Percentiles rank a stretch among this genome's conserved stretches.
These are phyloP conservation scores for Proteles cristata DNA, from an alignment of 2,113 vertebrate genomes.

Conservation along the genomic window DNA sequence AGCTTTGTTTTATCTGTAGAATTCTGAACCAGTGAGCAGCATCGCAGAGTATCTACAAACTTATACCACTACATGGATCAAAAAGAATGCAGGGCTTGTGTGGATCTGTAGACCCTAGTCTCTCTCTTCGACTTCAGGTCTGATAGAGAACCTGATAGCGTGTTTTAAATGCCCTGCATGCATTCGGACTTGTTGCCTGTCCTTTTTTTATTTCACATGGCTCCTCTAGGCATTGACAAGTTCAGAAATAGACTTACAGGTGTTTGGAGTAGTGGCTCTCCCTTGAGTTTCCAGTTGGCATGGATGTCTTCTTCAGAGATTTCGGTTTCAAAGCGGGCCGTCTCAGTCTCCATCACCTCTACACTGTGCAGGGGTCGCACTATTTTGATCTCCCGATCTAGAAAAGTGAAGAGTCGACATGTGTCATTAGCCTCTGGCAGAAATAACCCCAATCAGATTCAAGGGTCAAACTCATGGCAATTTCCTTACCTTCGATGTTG, in stretches of 20 bases:
- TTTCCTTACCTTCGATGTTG: constrained; percentile 93
- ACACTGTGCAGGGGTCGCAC: constrained; percentile 94
- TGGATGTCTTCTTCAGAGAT: constrained; percentile 97
- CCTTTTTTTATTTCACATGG: constrained; percentile 56
- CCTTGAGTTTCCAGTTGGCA: constrained; percentile 96
- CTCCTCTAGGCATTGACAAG: constrained; percentile 29
- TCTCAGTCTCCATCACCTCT: constrained; percentile 97
- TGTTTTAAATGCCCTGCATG: constrained; percentile 47
- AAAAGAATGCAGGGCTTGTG: not conserved
- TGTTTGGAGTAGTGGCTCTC: constrained; percentile 92
- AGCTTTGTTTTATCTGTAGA: not conserved
- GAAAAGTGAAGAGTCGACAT: constrained; percentile 38
- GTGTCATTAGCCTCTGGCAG: not conserved
- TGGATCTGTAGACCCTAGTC: not conserved
- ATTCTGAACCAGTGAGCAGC: not conserved
- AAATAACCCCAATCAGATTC: not conserved
- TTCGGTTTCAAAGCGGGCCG: constrained; percentile 96
- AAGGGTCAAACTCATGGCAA: not conserved
- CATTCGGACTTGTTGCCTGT: constrained; percentile 56
- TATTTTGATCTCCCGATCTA: constrained; percentile 98
- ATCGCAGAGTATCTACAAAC: not conserved
- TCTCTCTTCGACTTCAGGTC: not conserved
- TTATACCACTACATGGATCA: not conserved
- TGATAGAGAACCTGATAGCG: not conserved
- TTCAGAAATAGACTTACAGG: constrained; percentile 89